These are phyloP conservation scores for Salpingus planirostris DNA, from an alignment of 2,888 invertebrate species.

Conservation along the genomic window DNA sequence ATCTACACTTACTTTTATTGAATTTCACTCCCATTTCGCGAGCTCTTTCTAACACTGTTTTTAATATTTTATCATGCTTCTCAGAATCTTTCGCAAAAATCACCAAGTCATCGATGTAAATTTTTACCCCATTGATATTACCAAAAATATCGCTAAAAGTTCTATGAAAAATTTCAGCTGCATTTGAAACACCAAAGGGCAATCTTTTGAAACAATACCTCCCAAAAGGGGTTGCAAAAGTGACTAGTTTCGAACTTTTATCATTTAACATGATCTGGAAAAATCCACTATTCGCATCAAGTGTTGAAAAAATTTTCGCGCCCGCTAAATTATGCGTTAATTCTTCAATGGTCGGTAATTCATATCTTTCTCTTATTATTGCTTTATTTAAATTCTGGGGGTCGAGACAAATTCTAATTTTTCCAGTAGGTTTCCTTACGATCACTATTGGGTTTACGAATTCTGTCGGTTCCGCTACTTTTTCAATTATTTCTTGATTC, in stretches of 20 bases:
- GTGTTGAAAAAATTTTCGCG: constrained; percentile 1
- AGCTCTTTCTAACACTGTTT: not conserved
- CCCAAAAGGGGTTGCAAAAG: too few species aligned
- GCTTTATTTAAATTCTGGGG: constrained; percentile 10
- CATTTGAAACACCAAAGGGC: too few species aligned
- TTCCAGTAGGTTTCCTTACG: constrained; percentile 12
- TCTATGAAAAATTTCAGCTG: too few species aligned
- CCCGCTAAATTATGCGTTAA: constrained; percentile 5
- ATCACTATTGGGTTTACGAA: constrained; percentile 18
- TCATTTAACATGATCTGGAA: too few species aligned
- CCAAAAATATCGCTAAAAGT: too few species aligned
- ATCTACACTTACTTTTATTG: not conserved
- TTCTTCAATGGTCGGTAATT: constrained; percentile 9
- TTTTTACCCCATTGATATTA: too few species aligned
- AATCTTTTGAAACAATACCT: too few species aligned
- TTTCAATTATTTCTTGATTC: not conserved
- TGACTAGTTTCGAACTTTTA: too few species aligned
- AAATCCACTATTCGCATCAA: too few species aligned
- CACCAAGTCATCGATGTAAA: too few species aligned
- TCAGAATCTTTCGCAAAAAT: too few species aligned
- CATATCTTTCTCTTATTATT: constrained; percentile 6
- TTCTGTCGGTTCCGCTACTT: constrained; percentile 11
- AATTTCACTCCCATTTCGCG: not conserved
- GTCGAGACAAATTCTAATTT: constrained; percentile 12
- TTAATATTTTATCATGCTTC: not conserved